phyloP scores from a whole-genome alignment of 92 coral and sea anemone genomes.

The Bergia puertoricense region DNA sequence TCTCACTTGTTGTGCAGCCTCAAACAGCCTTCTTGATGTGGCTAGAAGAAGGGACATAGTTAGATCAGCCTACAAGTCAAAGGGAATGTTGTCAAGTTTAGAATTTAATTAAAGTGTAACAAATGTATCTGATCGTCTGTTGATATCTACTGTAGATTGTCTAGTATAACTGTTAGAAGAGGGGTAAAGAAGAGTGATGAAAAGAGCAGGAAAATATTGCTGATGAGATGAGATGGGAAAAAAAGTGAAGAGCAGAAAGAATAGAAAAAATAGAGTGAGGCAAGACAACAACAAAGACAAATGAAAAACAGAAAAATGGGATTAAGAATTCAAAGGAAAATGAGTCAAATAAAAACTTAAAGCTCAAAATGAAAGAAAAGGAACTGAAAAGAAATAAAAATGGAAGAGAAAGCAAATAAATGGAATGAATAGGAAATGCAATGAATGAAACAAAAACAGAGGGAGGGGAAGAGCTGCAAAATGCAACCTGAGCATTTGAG shows the following conservation, averaged over 20 bases:
- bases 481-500: too few relatives aligned
- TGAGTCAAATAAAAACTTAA: too few relatives aligned
- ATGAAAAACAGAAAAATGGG: not conserved
- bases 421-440: not conserved
- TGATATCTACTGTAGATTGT: too few relatives aligned
- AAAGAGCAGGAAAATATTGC: too few relatives aligned
- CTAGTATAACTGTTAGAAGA: too few relatives aligned
- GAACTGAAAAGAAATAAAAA: not conserved
- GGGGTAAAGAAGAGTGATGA: too few relatives aligned
- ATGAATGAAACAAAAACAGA: too few relatives aligned
- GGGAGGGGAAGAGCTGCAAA: not conserved
- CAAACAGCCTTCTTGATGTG: conserved; percentile 79
- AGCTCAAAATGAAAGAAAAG: not conserved
- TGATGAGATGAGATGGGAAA: too few relatives aligned
- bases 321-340: not conserved
- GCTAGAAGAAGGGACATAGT: conserved; percentile 83
- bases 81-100: not conserved
- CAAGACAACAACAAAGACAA: too few relatives aligned
- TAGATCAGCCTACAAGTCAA: conserved; percentile 72
- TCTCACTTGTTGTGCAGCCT: conserved; percentile 86
- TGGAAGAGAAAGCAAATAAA: not conserved
- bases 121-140: not conserved
- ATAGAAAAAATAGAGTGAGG: too few relatives aligned
- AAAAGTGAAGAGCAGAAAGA: too few relatives aligned
- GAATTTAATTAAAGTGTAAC: not conserved